Conservation (phyloP, 2,888 invertebrate genomes). For the Standfussiana lucernea region DNA sequence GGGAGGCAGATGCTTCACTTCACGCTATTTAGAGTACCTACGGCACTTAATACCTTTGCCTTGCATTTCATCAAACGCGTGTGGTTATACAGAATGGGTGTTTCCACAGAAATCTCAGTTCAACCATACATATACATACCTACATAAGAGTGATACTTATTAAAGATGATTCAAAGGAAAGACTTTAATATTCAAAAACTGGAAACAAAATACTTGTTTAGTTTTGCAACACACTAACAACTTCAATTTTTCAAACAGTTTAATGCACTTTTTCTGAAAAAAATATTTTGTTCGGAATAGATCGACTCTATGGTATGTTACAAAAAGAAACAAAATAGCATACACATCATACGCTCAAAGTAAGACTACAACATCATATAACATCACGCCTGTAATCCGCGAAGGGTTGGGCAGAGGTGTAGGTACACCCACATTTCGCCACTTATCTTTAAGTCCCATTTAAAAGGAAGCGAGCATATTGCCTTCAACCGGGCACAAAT, state of each 20-base stretch:
- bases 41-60: constrained; percentile 26
- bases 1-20: constrained; percentile 39
- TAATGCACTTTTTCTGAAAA: background rate
- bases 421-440: background rate
- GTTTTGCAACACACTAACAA: background rate
- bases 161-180: background rate
- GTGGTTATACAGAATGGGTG: background rate
- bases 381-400: background rate
- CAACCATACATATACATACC: no score
- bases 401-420: background rate
- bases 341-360: background rate
- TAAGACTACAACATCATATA: background rate
- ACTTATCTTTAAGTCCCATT: background rate
- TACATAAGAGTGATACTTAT: background rate
- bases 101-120: background rate
- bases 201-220: background rate
- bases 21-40: constrained; percentile 27
- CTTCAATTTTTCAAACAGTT: background rate
- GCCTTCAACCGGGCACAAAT: background rate
- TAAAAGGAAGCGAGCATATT: background rate
- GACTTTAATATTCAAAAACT: background rate
- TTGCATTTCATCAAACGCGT: constrained; percentile 18
- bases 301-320: background rate
- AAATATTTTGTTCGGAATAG: background rate
- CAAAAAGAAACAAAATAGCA: background rate